Percentiles rank a stretch among this genome's conserved stretches.
Evolutionary conservation across 2,113 vertebrate species (phyloP).

Genomic region (Numida meleagris): DNA sequence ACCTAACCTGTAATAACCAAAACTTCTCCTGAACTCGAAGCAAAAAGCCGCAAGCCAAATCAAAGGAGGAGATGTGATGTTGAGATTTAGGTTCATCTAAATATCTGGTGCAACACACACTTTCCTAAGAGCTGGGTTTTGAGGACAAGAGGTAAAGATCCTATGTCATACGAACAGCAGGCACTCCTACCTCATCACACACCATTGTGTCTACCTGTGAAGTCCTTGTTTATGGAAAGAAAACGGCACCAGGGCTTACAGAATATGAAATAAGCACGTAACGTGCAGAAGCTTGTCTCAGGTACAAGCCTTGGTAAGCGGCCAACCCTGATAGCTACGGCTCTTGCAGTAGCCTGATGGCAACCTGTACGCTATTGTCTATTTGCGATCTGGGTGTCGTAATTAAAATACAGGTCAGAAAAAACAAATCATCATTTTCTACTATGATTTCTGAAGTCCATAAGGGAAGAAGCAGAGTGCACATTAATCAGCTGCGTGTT

Average conservation of each 20-base stretch:
- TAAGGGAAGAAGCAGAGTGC: not conserved
- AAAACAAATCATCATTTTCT: not conserved
- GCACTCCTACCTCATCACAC: not conserved
- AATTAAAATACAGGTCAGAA: not conserved
- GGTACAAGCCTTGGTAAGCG: not conserved
- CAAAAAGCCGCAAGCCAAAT: constrained; percentile 10
- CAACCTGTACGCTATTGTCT: not conserved
- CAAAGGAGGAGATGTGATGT: constrained; percentile 9
- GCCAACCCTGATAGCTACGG: not conserved
- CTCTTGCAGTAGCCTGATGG: not conserved
- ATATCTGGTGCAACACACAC: not conserved
- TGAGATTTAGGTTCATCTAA: constrained; percentile 13
- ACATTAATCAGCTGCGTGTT: not conserved
- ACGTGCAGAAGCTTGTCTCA: not conserved
- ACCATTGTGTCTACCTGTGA: not conserved
- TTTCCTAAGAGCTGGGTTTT: not conserved
- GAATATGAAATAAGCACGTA: not conserved
- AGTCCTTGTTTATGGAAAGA: not conserved
- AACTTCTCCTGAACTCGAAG: not conserved
- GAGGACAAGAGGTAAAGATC: not conserved
- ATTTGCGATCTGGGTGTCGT: not conserved
- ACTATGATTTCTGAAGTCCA: not conserved
- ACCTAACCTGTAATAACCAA: constrained; percentile 23
- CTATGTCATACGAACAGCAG: not conserved
- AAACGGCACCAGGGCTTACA: not conserved